A percentile compares a stretch with the other conserved stretches of the same genome.
phyloP scores from a whole-genome alignment of 37 sponge, comb jelly and placozoan genomes.

The Chondrosia reniformis region DNA sequence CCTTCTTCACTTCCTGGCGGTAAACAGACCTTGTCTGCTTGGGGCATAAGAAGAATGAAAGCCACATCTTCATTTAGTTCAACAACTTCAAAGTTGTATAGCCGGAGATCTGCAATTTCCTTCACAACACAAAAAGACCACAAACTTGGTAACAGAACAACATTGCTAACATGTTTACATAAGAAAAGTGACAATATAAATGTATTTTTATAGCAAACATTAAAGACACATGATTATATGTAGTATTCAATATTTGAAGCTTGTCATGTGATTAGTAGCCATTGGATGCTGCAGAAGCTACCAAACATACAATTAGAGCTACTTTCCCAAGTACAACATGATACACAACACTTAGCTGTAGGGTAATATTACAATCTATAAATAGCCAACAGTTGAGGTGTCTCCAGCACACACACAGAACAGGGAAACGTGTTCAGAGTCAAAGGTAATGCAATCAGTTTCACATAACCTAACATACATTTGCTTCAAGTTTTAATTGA shows the following conservation, averaged over 20 bases:
- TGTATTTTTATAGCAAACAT: background rate
- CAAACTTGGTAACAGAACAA: background rate
- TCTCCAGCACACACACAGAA: too few species aligned
- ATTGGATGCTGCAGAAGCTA: too few species aligned
- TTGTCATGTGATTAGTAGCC: too few species aligned
- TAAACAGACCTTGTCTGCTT: slow-evolving; percentile 72
- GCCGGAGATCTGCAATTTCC: slow-evolving; percentile 51
- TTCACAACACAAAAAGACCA: slow-evolving; percentile 5
- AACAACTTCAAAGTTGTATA: slow-evolving; percentile 74
- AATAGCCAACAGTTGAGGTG: too few species aligned
- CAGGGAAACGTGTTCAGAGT: too few species aligned
- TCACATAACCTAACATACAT: background rate
- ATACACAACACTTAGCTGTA: too few species aligned
- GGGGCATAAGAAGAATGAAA: slow-evolving; percentile 70
- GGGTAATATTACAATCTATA: too few species aligned
- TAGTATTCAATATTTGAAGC: too few species aligned
- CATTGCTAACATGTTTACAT: background rate
- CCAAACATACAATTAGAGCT: too few species aligned
- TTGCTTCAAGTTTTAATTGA: background rate
- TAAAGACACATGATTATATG: background rate
- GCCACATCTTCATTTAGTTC: slow-evolving; percentile 80
- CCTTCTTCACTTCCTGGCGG: slow-evolving; percentile 68
- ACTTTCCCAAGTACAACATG: too few species aligned
- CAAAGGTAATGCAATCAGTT: too few species aligned
- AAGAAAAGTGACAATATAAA: background rate